Base-by-base conservation (phyloP, 2,113 vertebrate genomes). In the Hippocampus barbouri region DNA sequence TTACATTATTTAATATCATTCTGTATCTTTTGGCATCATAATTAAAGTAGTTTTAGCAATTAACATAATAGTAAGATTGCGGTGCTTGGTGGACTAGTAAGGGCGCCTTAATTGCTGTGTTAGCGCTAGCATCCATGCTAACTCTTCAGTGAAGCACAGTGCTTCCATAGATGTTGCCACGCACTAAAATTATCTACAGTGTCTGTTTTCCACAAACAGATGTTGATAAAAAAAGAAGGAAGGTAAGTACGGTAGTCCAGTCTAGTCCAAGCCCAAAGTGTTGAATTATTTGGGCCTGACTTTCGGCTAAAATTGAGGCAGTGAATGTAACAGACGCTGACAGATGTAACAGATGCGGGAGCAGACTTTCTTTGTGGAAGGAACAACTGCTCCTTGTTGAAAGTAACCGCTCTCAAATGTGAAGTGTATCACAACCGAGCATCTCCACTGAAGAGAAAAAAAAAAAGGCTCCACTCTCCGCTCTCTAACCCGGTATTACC, bases 391-490 rank as follows among this genome's bases (percentile, higher is more conserved):
- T 65, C 40, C 11, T 43, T 43, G 21, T 65, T 65, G 38, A 65
- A 65, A 43, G 21, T 23, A 65, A 43, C 23, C 0, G 11, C 41
- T 12, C 62, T 43, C 62, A n/a, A 67, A 68, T 66, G 66, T 30
- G 64, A 45, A 73, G 30, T 54, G 41, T 64, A 77, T 76, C 51
- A 41, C 47, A 57, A 66, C 34, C 25, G 54, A 41, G 68, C 70
- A 68, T 66, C 70, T 68, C 68, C 18, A 72, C 5, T 41, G 38
- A 69, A 60, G 51, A 78, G 0, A 34, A 34, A 23, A 84, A 38
- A 34, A 38, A 23, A 84, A 41, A 77, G 43, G 82, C 71, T 60
- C 77, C 53, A 79, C 30, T 73, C 43, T 75, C 60, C 54, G 70
- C 76, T 80, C 66, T 53, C 56, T 20, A 51, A 40, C 56, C 41